These are phyloP conservation scores for Patella ulyssiponensis DNA, from an alignment of 2,888 invertebrate genomes.

Conservation along the genomic window DNA sequence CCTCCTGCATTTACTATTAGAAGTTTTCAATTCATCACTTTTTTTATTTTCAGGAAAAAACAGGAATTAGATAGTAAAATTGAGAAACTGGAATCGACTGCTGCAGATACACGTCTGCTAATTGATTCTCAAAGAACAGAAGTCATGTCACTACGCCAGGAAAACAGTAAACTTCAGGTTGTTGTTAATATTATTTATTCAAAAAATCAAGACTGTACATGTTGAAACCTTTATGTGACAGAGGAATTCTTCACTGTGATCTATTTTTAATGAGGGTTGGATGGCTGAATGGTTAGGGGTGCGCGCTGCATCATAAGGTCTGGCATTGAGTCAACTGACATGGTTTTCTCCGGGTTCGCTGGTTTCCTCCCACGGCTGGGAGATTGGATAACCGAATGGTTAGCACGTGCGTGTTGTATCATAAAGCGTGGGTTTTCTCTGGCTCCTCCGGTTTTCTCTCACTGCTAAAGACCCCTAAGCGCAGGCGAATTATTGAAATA, in stretches of 20 bases:
- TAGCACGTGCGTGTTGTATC: too few relatives aligned
- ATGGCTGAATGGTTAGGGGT: conserved; percentile 20
- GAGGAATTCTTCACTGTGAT: background rate
- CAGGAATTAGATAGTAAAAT: conserved; percentile 46
- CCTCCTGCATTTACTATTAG: too few relatives aligned
- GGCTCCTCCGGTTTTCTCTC: too few relatives aligned
- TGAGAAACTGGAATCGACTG: conserved; percentile 39
- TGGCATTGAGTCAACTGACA: background rate
- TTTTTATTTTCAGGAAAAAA: conserved; percentile 43
- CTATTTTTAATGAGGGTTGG: background rate
- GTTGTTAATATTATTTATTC: too few relatives aligned
- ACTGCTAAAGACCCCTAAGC: too few relatives aligned
- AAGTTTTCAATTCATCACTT: too few relatives aligned
- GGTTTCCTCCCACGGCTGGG: too few relatives aligned
- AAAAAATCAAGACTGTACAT: too few relatives aligned
- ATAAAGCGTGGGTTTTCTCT: too few relatives aligned
- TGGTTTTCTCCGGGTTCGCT: background rate
- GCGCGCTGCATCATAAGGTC: conserved; percentile 25
- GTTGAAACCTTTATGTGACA: too few relatives aligned
- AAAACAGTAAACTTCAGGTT: conserved; percentile 51
- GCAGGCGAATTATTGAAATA: too few relatives aligned
- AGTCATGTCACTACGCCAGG: conserved; percentile 45
- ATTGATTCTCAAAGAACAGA: conserved; percentile 58
- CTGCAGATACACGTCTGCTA: conserved; percentile 49
- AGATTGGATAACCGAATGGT: too few relatives aligned